Conservation (phyloP, 2,797 vertebrate species). For the Parauchenoglanis punctatus region DNA sequence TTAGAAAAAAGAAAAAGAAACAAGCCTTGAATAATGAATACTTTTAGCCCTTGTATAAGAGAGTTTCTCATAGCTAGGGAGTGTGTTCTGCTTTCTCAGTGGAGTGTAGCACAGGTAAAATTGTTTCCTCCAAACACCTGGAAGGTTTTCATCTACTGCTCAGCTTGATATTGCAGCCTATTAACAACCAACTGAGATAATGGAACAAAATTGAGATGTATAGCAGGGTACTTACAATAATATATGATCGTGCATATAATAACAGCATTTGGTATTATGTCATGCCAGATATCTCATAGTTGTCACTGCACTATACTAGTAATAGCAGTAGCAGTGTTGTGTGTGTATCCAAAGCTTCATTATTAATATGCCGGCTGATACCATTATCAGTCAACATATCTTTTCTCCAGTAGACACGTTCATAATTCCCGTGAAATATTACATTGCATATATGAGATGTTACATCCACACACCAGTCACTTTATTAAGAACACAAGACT, state of each 20-base stretch:
- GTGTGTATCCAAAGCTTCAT: not conserved
- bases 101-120: not conserved
- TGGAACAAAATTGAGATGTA: not conserved
- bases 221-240: not conserved
- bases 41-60: not conserved
- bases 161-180: not conserved
- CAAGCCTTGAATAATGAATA: not conserved
- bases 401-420: not conserved
- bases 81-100: not conserved
- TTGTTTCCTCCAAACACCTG: not conserved
- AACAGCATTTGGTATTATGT: not conserved
- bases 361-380: not conserved
- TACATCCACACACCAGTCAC: not conserved
- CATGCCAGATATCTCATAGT: not conserved
- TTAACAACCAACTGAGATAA: not conserved
- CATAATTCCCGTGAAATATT: not conserved
- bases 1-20: not conserved
- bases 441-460: not conserved
- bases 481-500: not conserved
- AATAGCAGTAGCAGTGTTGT: not conserved
- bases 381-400: not conserved
- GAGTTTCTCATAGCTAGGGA: not conserved
- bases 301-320: not conserved
- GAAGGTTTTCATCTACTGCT: not conserved
- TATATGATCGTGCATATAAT: not conserved